A percentile compares a stretch with the other conserved stretches of the same genome.
phyloP scores from a whole-genome alignment of 2,888 invertebrate species.

The Lobophora halterata region DNA sequence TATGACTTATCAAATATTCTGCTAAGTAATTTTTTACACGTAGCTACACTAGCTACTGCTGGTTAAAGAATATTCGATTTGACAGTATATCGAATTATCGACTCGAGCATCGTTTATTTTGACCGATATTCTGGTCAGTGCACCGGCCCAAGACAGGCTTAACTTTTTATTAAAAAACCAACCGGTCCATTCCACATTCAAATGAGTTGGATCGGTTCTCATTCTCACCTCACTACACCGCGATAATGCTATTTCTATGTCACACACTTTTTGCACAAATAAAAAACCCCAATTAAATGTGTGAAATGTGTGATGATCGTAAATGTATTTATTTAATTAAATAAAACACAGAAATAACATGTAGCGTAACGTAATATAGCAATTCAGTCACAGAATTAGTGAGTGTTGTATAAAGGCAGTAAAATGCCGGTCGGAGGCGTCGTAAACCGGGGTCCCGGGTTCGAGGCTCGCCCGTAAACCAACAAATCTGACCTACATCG shows the following conservation, averaged over 20 bases:
- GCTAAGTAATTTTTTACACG: constrained; percentile 1
- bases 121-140: constrained; percentile 24
- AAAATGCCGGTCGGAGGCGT: constrained; percentile 52
- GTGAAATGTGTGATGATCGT: constrained; percentile 44
- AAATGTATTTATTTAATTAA: constrained; percentile 40
- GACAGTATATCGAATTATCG: background rate
- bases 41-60: no score
- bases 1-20: constrained; percentile 1
- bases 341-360: constrained; percentile 35
- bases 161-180: constrained; percentile 40
- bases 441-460: constrained; percentile 70
- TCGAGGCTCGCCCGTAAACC: constrained; percentile 68
- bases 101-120: constrained; percentile 8
- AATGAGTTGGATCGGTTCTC: constrained; percentile 61
- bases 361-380: constrained; percentile 46
- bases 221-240: constrained; percentile 44
- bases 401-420: constrained; percentile 61
- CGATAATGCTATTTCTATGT: constrained; percentile 33
- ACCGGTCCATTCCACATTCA: constrained; percentile 60
- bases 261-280: constrained; percentile 24
- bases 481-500: constrained; percentile 78
- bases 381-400: constrained; percentile 40
- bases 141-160: constrained; percentile 28
- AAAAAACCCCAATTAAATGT: constrained; percentile 43
- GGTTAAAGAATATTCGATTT: no score